Evolutionary conservation across 2,888 invertebrate species (phyloP).

Genomic region (Pteria penguin): DNA sequence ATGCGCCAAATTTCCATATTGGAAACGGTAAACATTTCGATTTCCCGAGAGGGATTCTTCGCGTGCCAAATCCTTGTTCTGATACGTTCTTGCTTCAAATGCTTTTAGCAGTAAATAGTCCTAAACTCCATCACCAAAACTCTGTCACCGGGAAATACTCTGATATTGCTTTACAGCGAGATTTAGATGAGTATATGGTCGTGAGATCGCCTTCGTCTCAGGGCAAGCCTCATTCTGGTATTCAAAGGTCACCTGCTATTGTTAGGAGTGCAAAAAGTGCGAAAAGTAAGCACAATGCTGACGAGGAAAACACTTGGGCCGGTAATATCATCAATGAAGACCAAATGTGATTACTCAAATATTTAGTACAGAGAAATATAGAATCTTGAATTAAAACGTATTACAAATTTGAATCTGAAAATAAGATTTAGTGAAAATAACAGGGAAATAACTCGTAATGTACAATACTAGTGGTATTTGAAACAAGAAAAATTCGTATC

Average conservation of each 20-base stretch:
- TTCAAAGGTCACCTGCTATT: slow-evolving; percentile 45
- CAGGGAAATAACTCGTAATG: no score
- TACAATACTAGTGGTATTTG: no score
- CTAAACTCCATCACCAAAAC: slow-evolving; percentile 36
- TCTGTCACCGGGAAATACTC: slow-evolving; percentile 51
- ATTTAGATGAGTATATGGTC: slow-evolving; percentile 62
- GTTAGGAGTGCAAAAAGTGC: slow-evolving; percentile 47
- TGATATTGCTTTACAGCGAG: slow-evolving; percentile 57
- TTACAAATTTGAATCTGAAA: no score
- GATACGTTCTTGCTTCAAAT: slow-evolving; percentile 68
- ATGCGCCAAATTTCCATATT: background rate
- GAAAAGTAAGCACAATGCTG: slow-evolving; percentile 29
- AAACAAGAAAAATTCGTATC: no score
- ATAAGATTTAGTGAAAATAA: no score
- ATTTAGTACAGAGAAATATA: no score
- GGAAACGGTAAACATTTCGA: slow-evolving; percentile 48
- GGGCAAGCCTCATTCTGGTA: slow-evolving; percentile 50
- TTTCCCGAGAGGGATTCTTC: slow-evolving; percentile 50
- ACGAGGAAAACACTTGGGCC: slow-evolving; percentile 25
- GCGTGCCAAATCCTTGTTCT: slow-evolving; percentile 66
- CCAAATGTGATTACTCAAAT: background rate
- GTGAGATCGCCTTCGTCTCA: slow-evolving; percentile 55
- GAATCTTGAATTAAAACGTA: no score
- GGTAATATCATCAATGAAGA: slow-evolving; percentile 24
- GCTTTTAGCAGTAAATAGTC: slow-evolving; percentile 64